Conservation (phyloP, 2,797 vertebrate species). For the Periophthalmus magnuspinnatus region DNA sequence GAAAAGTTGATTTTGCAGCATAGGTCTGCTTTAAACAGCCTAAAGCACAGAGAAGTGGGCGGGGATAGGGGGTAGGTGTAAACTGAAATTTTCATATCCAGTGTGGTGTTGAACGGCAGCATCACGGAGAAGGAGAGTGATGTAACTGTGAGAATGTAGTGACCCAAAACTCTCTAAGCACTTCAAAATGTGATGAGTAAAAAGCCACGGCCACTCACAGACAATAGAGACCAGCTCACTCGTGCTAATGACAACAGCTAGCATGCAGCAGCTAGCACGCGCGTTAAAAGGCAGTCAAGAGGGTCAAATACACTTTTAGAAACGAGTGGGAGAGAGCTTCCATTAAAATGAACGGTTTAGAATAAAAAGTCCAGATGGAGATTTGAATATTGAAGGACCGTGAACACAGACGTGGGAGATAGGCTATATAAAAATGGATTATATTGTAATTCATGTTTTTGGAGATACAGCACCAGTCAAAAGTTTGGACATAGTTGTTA, state of each 20-base stretch:
- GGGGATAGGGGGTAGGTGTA: no score
- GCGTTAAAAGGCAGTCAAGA: neutral
- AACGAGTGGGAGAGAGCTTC: neutral
- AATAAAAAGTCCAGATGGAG: neutral
- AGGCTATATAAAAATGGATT: no score
- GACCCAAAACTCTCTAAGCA: neutral
- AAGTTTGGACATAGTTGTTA: no score
- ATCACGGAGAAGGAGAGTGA: no score
- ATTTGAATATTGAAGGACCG: neutral
- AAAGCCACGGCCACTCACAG: neutral
- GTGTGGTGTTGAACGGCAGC: no score
- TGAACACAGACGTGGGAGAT: no score
- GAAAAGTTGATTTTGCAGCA: no score
- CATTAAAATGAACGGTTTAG: neutral
- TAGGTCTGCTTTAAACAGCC: no score
- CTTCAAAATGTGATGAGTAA: neutral
- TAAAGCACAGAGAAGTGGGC: no score
- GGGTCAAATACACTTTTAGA: neutral
- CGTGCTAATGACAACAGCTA: neutral
- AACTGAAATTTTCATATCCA: no score
- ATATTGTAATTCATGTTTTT: no score
- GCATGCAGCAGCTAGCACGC: neutral
- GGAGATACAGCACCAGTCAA: no score
- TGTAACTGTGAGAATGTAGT: neutral
- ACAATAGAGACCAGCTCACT: neutral